Evolutionary conservation across 2,797 vertebrate species (phyloP).

Genomic region (Chloroceryle amazona): DNA sequence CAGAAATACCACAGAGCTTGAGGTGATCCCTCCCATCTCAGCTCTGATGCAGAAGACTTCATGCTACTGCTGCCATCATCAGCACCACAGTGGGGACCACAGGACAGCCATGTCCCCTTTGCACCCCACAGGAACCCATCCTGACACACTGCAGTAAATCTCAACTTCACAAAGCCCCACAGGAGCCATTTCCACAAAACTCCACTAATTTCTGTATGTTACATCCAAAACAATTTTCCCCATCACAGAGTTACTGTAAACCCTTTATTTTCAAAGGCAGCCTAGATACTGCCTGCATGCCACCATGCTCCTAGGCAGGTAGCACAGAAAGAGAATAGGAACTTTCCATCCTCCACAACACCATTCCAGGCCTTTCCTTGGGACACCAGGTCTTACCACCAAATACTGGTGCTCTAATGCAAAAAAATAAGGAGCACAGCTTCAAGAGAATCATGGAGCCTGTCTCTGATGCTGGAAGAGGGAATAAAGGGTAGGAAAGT

Average conservation of each 20-base stretch:
- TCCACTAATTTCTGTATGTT: background rate
- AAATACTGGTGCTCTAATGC: accelerated
- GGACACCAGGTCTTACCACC: background rate
- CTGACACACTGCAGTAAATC: background rate
- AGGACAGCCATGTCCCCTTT: background rate
- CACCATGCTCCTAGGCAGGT: accelerated
- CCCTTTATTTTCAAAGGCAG: background rate
- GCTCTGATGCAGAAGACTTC: accelerated
- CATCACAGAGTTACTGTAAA: background rate
- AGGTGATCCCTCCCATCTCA: background rate
- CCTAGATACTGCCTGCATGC: background rate
- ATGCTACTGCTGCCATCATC: background rate
- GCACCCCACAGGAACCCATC: accelerated
- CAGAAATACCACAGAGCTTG: accelerated
- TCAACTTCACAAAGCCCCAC: background rate
- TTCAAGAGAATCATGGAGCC: background rate
- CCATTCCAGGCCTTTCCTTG: no score
- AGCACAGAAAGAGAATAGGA: background rate
- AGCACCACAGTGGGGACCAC: background rate
- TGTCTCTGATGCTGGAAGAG: background rate
- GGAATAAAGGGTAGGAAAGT: background rate
- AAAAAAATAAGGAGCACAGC: background rate
- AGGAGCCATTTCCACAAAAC: background rate
- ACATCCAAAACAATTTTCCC: background rate
- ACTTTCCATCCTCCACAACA: background rate